A percentile compares a stretch with the other conserved stretches of the same genome.
These are phyloP conservation scores for Fopius arisanus DNA, from an alignment of 1,140 invertebrate genomes.

Conservation along the genomic window DNA sequence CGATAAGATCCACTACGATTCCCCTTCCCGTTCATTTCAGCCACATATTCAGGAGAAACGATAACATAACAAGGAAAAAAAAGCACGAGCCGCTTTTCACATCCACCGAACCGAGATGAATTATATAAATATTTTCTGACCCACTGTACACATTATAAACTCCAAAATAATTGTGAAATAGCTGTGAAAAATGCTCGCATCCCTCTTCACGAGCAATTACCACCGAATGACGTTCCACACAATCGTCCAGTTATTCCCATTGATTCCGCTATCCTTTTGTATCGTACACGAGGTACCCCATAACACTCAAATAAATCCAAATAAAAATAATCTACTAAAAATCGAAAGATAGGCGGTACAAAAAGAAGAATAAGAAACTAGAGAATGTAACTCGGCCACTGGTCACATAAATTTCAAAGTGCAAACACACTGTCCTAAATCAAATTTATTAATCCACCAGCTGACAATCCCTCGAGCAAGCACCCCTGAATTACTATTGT, in stretches of 20 bases:
- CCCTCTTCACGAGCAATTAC: background rate
- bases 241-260: background rate
- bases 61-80: background rate
- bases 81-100: background rate
- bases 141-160: background rate
- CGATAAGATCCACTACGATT: background rate
- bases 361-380: background rate
- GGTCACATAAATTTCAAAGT: background rate
- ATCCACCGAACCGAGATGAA: background rate
- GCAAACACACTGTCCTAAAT: background rate
- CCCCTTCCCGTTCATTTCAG: background rate
- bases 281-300: background rate
- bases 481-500: background rate
- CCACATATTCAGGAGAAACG: background rate
- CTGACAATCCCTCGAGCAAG: background rate
- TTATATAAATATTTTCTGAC: background rate
- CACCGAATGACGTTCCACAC: background rate
- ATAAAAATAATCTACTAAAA: background rate
- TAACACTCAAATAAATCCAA: background rate
- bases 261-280: background rate
- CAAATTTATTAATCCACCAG: conserved; percentile 11
- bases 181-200: background rate
- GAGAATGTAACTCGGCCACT: background rate
- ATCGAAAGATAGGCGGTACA: background rate
- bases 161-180: background rate